Evolutionary conservation across 2,797 vertebrate species (phyloP), one percentile per base, ranked within the genome.

Genomic region (Hoplostethus mediterraneus): DNA sequence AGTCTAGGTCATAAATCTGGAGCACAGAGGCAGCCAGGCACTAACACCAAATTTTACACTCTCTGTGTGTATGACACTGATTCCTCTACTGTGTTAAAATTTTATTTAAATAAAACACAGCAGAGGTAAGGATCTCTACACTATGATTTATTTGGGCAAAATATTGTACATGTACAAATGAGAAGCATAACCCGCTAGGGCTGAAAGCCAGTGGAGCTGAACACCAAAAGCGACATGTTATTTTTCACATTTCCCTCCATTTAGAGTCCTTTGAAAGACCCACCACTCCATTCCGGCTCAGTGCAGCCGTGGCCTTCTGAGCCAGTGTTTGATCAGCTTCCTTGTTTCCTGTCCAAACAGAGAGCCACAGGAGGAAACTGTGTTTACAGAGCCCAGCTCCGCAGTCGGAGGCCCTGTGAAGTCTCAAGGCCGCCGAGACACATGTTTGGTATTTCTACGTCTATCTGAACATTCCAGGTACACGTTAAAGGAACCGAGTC

Each of bases 331-430:
- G 90, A 92, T 92, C 90, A 81, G 85, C 86, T 90, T 91, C 89
- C 89, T 89, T 81, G 85, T 89, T 90, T 92, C 88, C 90, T 91
- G 89, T 89, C 87, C 89, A 92, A 90, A 92, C 90, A 91, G 70
- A 90, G 67, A 86, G 74, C 81, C 91, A 80, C 89, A 81, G 79
- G 89, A 92, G 90, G 90, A 91, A 91, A 84, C 77, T 57, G 71
- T 92, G 90, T 92, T 92, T 90, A 91, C 89, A 44, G 75, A 84
- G 87, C 80, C n/a, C 82, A 89, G 84, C 76, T 69, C 85, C 13
- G 67, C 79, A 77, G 87, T 78, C 74, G 9, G 75, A 84, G 21
- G 83, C 80, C 83, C 85, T 87, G 85, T 90, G 90, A 91, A 92
- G 89, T 90, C 87, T 94, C 90, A 93, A 92, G 90, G 93, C 85